phyloP scores from a whole-genome alignment of 1,140 invertebrate species.

The Bombus superbus region DNA sequence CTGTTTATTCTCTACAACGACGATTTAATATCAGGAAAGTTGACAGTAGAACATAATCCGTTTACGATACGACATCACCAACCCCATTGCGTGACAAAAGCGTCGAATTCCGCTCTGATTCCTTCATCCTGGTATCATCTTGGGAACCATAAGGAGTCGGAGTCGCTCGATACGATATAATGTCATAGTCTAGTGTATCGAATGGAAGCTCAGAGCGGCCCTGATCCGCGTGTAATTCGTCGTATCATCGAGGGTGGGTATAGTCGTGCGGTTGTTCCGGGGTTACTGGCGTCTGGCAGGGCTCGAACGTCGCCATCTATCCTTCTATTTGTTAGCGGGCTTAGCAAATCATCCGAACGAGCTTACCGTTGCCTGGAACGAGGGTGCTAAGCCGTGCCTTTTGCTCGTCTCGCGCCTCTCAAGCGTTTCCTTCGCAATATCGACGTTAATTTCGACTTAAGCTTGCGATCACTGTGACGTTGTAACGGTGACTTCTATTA shows the following conservation, averaged over 20 bases:
- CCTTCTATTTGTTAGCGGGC: constrained; percentile 83
- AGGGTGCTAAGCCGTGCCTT: constrained; percentile 78
- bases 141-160: constrained; percentile 27
- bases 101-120: constrained; percentile 20
- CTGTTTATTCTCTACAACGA: too few relatives aligned
- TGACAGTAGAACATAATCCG: not conserved
- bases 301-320: constrained; percentile 80
- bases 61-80: too few relatives aligned
- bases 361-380: constrained; percentile 79
- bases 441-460: constrained; percentile 60
- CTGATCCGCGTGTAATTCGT: constrained; percentile 81
- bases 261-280: constrained; percentile 62
- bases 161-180: constrained; percentile 50
- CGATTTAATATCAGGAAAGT: not conserved
- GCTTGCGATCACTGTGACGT: not conserved
- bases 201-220: constrained; percentile 77
- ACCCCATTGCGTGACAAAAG: not conserved
- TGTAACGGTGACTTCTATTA: too few relatives aligned
- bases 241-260: constrained; percentile 63
- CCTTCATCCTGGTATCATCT: constrained; percentile 20
- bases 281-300: constrained; percentile 63
- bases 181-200: constrained; percentile 75
- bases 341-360: constrained; percentile 82
- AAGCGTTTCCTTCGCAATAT: constrained; percentile 50
- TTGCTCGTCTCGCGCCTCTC: constrained; percentile 43